phyloP scores from a whole-genome alignment of 2,797 vertebrate species.

The Crypturellus tataupa region DNA sequence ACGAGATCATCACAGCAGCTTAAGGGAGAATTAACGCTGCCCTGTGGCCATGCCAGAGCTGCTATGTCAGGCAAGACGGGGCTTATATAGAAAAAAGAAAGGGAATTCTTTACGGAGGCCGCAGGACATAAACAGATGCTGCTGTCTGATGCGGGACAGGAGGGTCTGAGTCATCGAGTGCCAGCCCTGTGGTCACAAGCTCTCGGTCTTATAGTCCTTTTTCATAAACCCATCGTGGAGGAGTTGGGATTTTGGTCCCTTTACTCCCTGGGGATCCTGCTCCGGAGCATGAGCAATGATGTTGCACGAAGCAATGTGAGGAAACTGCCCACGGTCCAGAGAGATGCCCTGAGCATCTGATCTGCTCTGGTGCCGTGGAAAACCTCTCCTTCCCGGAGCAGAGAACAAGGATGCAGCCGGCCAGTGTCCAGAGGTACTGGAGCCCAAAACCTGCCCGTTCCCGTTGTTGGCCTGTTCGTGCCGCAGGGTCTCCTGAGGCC shows the following conservation, averaged over 20 bases:
- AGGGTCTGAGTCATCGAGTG: neutral
- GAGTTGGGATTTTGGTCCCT: neutral
- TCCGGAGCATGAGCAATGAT: neutral
- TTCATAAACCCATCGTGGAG: neutral
- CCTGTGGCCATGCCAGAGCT: neutral
- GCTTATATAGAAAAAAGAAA: neutral
- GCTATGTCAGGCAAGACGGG: neutral
- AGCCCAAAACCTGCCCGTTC: neutral
- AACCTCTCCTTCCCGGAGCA: neutral
- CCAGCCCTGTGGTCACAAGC: neutral
- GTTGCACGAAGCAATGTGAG: neutral
- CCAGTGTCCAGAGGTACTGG: neutral
- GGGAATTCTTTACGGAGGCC: conserved; percentile 2
- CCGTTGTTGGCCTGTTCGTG: neutral
- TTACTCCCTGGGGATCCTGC: neutral
- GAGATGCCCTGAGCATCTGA: neutral
- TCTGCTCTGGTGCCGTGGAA: neutral
- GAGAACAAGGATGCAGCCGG: neutral
- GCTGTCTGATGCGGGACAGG: conserved; percentile 9
- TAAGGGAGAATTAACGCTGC: neutral
- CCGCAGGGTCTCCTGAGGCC: rapidly evolving
- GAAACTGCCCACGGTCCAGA: neutral
- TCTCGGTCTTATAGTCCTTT: neutral
- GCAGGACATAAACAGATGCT: conserved; percentile 24
- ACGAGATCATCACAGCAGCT: neutral